These are phyloP conservation scores for Larimichthys polyactis DNA, from an alignment of 2,113 vertebrate species.

Conservation along the genomic window DNA sequence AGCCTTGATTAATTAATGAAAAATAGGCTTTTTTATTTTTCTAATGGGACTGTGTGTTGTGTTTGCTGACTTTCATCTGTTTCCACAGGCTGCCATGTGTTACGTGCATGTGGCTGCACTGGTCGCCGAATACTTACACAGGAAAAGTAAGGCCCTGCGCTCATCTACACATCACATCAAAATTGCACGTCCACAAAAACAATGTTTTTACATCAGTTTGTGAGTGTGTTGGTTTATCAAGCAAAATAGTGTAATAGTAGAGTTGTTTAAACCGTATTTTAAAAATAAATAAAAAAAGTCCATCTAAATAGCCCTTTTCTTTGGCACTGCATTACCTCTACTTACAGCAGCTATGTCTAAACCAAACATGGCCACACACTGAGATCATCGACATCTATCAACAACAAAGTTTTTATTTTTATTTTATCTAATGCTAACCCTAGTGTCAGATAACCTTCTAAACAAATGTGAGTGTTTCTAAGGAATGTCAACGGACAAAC, in stretches of 20 bases:
- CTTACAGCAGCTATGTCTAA: no score
- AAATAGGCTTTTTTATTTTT: no score
- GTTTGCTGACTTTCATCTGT: conserved; percentile 10
- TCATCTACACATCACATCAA: not conserved
- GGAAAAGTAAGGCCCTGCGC: conserved; percentile 90
- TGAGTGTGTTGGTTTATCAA: not conserved
- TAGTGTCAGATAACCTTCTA: not conserved
- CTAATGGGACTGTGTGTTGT: no score
- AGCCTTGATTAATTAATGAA: no score
- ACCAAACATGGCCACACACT: not conserved
- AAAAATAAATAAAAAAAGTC: not conserved
- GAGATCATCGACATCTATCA: not conserved
- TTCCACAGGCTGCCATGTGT: conserved; percentile 94
- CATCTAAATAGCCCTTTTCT: no score
- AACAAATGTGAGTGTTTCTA: conserved; percentile 19
- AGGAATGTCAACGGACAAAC: not conserved
- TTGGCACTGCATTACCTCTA: not conserved
- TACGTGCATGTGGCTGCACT: conserved; percentile 94
- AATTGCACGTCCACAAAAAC: not conserved
- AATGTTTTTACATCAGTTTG: not conserved
- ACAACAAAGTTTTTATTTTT: not conserved
- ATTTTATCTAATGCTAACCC: conserved; percentile 51
- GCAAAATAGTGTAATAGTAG: not conserved
- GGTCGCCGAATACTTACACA: conserved; percentile 94
- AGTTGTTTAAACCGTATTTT: not conserved